phyloP scores from a whole-genome alignment of 1,140 invertebrate genomes.

The Anoplophora glabripennis region DNA sequence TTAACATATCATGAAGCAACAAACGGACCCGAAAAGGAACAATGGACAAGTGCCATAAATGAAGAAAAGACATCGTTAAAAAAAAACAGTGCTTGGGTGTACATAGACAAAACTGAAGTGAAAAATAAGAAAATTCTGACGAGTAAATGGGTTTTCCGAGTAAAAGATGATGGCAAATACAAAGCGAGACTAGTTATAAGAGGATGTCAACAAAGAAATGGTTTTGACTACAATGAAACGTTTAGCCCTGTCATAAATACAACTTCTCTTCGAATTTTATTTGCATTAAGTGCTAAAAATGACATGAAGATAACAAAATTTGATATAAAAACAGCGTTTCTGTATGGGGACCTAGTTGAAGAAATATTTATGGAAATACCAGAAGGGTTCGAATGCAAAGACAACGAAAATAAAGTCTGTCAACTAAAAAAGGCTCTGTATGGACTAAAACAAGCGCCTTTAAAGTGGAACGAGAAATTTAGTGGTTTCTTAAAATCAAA shows the following conservation, averaged over 20 bases:
- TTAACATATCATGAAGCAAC: slow-evolving; percentile 5
- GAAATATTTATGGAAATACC: too few species aligned
- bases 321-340: too few species aligned
- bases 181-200: slow-evolving; percentile 49
- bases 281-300: slow-evolving; percentile 39
- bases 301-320: too few species aligned
- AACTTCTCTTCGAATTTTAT: slow-evolving; percentile 41
- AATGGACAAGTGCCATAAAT: slow-evolving; percentile 30
- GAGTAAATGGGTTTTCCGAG: slow-evolving; percentile 46
- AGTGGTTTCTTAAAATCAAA: too few species aligned
- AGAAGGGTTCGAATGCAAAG: too few species aligned
- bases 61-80: slow-evolving; percentile 20
- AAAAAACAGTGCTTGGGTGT: slow-evolving; percentile 20
- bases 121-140: slow-evolving; percentile 1
- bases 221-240: slow-evolving; percentile 46
- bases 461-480: too few species aligned
- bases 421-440: too few species aligned
- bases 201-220: slow-evolving; percentile 44
- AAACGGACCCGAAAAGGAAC: background rate
- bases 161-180: slow-evolving; percentile 37
- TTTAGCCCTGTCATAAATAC: slow-evolving; percentile 42
- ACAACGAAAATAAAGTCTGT: too few species aligned
- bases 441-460: too few species aligned
- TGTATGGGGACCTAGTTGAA: too few species aligned
- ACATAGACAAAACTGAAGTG: slow-evolving; percentile 3